Percentiles rank a stretch among this genome's conserved stretches.
These are phyloP conservation scores for Channallabes apus DNA, from an alignment of 2,797 vertebrate species.

Conservation along the genomic window DNA sequence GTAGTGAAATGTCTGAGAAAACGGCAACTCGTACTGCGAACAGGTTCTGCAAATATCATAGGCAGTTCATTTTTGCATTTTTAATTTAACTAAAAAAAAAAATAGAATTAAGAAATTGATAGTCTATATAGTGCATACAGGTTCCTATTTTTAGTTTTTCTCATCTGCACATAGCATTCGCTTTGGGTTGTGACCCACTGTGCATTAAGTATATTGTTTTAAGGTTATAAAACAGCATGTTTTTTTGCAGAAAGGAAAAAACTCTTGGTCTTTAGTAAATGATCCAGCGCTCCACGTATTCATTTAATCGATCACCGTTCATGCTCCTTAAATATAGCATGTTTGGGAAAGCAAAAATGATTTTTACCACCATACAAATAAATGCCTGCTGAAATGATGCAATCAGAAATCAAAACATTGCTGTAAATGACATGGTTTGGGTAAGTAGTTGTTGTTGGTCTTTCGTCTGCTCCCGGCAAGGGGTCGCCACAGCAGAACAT, in stretches of 20 bases:
- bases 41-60: neutral
- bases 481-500: no score
- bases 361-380: neutral
- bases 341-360: neutral
- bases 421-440: neutral
- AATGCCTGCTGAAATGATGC: neutral
- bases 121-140: neutral
- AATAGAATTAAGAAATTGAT: neutral
- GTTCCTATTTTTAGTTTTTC: neutral
- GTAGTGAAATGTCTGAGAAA: constrained; percentile 56
- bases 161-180: neutral
- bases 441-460: no score
- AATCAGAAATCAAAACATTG: neutral
- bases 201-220: neutral
- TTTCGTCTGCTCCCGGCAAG: no score
- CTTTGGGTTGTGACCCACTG: neutral
- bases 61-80: neutral
- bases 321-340: constrained; percentile 2
- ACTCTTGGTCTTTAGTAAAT: neutral
- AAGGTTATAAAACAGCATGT: neutral
- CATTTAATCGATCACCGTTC: neutral
- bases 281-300: no score
- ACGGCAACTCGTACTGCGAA: neutral
- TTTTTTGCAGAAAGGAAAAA: neutral
- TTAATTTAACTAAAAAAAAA: neutral